Evolutionary conservation across 1,140 invertebrate species (phyloP).

Genomic region (Hetaerina americana): DNA sequence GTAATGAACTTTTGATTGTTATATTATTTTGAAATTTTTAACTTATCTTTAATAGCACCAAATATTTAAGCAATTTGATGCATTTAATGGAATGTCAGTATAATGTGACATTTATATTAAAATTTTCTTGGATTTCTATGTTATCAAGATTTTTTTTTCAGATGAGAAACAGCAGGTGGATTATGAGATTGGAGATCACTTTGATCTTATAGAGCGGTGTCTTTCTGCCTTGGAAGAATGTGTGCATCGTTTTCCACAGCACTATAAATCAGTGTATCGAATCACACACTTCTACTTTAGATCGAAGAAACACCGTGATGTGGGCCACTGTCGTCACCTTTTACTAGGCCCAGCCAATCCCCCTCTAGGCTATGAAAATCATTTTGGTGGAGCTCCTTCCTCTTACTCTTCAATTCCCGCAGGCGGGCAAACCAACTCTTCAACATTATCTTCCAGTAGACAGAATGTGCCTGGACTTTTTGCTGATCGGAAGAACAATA

Average conservation of each 20-base stretch:
- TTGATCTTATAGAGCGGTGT: conserved; percentile 41
- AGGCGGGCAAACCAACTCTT: too few species aligned
- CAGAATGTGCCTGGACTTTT: conserved; percentile 60
- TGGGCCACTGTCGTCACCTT: conserved; percentile 52
- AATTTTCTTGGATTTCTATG: not conserved
- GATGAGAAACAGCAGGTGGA: not conserved
- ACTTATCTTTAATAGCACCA: too few species aligned
- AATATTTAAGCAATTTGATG: too few species aligned
- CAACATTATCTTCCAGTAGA: too few species aligned
- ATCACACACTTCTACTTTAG: conserved; percentile 72
- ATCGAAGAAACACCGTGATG: conserved; percentile 51
- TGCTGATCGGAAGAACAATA: conserved; percentile 63
- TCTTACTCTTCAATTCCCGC: not conserved
- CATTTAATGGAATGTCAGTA: too few species aligned
- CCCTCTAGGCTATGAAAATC: not conserved
- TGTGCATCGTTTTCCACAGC: conserved; percentile 68
- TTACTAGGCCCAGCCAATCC: conserved; percentile 51
- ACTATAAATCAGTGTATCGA: conserved; percentile 86
- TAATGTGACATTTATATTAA: too few species aligned
- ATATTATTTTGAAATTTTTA: too few species aligned
- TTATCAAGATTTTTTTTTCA: too few species aligned
- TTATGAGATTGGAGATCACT: conserved; percentile 25
- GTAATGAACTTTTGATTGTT: too few species aligned
- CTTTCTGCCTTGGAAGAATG: conserved; percentile 70
- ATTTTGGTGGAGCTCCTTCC: not conserved